phyloP scores from a whole-genome alignment of 2,797 vertebrate genomes.

The Tapera naevia region DNA sequence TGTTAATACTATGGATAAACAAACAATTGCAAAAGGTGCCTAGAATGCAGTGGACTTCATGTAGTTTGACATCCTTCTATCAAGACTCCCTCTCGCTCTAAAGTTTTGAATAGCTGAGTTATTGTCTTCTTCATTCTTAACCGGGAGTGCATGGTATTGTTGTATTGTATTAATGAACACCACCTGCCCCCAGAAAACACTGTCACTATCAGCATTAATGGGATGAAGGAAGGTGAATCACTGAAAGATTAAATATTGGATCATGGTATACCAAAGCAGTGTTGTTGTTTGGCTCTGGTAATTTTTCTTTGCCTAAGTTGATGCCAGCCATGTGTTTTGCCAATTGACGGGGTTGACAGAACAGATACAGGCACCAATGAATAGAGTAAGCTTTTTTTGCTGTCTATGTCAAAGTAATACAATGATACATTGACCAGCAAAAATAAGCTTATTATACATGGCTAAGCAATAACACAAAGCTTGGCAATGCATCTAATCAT shows the following conservation, averaged over 20 bases:
- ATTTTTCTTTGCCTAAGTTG: not conserved
- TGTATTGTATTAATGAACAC: not conserved
- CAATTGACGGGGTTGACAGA: no score
- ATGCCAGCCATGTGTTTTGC: no score
- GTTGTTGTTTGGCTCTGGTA: not conserved
- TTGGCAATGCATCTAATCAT: no score
- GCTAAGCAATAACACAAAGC: no score
- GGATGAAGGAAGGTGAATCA: not conserved
- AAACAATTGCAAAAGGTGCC: not conserved
- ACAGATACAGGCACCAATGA: no score
- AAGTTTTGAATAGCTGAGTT: not conserved
- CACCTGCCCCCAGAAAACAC: not conserved
- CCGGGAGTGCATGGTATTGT: not conserved
- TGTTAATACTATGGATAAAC: not conserved
- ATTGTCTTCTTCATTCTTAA: not conserved
- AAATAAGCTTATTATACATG: no score
- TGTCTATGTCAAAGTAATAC: no score
- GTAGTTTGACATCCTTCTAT: not conserved
- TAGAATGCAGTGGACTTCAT: not conserved
- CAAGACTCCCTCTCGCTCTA: not conserved
- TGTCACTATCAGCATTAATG: not conserved
- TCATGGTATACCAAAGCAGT: not conserved
- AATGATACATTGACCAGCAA: no score
- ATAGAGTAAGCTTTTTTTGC: no score
- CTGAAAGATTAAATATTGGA: not conserved